Base-by-base conservation (phyloP, 2,888 invertebrate genomes). In the Caenorhabditis japonica region DNA sequence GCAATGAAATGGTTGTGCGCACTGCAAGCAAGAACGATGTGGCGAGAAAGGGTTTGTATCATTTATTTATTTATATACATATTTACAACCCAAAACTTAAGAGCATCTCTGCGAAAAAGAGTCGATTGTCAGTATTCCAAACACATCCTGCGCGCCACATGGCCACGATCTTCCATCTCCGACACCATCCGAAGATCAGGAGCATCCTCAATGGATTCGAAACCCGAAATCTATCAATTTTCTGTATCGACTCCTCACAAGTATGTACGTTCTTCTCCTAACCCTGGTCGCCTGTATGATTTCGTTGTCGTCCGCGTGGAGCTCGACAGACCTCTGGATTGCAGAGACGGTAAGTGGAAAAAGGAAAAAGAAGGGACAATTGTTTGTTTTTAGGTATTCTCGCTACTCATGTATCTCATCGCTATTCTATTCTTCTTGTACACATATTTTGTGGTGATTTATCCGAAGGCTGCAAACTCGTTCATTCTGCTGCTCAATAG, bases 371-470 rank as follows among this genome's bases (percentile, higher is more conserved):
- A 21, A 3, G 7, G 12, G 10, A 21, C 7, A 10, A 2, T n/a
- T 5, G 15, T 84, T 80, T 41, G 78, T 5, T 81, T 85, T 66
- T 81, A 83, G 72, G 68, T 73, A 8, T 71, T 71, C 58, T 58
- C 62, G 10, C 39, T 64, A 19, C 72, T 78, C 36, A 85, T 85
- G 85, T 85, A 85, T 46, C 75, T 80, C 4, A 55, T 75, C 4
- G 84, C 82, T 5, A 73, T 76, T 3, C 13, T 81, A 7, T 85
- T 85, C 64, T 76, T 85, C 21, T 19, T 76, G 10, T 83, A 83
- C 52, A 79, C 78, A 25, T 85, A 85, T 56, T 38, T 81, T 3
- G 72, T 85, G 44, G 68, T 84, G 15, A 76, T 85, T 19, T 77
- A 85, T 68, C 85, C 85, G 8, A 71, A 60, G 12, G 69, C 76